Conservation (phyloP, 2,113 vertebrate genomes). For the Halichoeres trimaculatus region DNA sequence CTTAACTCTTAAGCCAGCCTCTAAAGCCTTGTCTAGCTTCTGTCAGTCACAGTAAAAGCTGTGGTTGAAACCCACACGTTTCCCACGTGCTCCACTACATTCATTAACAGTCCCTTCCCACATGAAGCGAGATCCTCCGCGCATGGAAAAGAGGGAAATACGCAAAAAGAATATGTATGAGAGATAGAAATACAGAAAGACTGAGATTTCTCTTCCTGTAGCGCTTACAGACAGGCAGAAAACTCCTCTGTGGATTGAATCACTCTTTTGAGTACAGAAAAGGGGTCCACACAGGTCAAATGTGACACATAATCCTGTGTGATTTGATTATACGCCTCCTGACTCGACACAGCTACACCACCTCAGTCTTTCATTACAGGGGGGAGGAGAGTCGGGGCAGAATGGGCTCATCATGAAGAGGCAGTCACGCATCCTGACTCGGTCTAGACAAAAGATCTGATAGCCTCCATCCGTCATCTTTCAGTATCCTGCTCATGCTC, state of each 20-base stretch:
- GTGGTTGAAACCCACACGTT: slow-evolving; percentile 59
- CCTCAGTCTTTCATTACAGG: slow-evolving; percentile 53
- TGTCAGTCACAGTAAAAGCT: slow-evolving; percentile 60
- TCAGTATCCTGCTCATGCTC: slow-evolving; percentile 58
- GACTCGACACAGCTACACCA: slow-evolving; percentile 32
- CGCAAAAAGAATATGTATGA: slow-evolving; percentile 31
- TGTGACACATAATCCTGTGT: slow-evolving; percentile 61
- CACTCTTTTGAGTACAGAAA: slow-evolving; percentile 17
- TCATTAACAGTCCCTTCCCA: slow-evolving; percentile 62
- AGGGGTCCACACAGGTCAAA: slow-evolving; percentile 53
- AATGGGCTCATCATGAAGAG: slow-evolving; percentile 54
- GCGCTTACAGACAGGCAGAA: slow-evolving; percentile 20
- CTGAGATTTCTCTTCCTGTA: neutral
- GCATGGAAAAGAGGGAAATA: slow-evolving; percentile 44
- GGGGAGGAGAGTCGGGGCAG: slow-evolving; percentile 29
- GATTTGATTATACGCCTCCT: slow-evolving; percentile 69
- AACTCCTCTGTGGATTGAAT: slow-evolving; percentile 33
- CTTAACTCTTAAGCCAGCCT: slow-evolving; percentile 54
- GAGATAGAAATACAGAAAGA: slow-evolving; percentile 28
- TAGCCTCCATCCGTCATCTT: slow-evolving; percentile 60
- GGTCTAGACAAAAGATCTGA: slow-evolving; percentile 58
- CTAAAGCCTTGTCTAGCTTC: slow-evolving; percentile 63
- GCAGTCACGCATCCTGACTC: slow-evolving; percentile 54
- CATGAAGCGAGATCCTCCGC: slow-evolving; percentile 53
- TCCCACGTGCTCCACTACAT: slow-evolving; percentile 58